Conservation (phyloP, 2,888 invertebrate genomes). For the Catotricha subobsoleta region DNA sequence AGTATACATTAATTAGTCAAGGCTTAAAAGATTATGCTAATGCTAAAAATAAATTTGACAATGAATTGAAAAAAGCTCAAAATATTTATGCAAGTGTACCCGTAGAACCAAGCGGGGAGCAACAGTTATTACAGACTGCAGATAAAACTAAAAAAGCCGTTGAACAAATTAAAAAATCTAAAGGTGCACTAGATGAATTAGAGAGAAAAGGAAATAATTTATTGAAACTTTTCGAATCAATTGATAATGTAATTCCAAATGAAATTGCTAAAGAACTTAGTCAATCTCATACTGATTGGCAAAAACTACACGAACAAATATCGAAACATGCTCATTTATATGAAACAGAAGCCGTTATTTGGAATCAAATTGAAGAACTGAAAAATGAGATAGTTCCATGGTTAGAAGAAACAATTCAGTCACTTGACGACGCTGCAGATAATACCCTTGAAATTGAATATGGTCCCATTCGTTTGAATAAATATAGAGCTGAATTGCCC, state of each 20-base stretch:
- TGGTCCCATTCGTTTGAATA: conserved; percentile 56
- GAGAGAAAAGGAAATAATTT: conserved; percentile 43
- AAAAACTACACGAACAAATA: conserved; percentile 49
- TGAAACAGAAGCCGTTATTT: conserved; percentile 79
- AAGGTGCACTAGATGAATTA: conserved; percentile 56
- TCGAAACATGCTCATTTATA: conserved; percentile 57
- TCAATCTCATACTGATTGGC: conserved; percentile 47
- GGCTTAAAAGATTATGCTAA: conserved; percentile 60
- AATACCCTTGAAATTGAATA: conserved; percentile 65
- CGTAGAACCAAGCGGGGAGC: conserved; percentile 50
- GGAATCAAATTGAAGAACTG: conserved; percentile 79
- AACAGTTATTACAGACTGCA: conserved; percentile 48
- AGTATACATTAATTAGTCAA: conserved; percentile 50
- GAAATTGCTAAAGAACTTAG: conserved; percentile 30
- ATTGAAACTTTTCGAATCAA: conserved; percentile 28
- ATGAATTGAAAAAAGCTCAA: conserved; percentile 50
- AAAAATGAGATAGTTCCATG: conserved; percentile 69
- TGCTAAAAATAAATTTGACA: conserved; percentile 47
- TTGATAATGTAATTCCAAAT: conserved; percentile 37
- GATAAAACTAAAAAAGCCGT: conserved; percentile 60
- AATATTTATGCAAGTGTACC: conserved; percentile 43
- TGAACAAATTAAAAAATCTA: conserved; percentile 56
- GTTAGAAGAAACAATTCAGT: conserved; percentile 65
- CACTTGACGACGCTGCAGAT: conserved; percentile 54
- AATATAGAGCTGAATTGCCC: conserved; percentile 74